Evolutionary conservation across 2,113 vertebrate genomes (phyloP), one percentile per base, ranked within the genome.

Genomic region (Mola mola): DNA sequence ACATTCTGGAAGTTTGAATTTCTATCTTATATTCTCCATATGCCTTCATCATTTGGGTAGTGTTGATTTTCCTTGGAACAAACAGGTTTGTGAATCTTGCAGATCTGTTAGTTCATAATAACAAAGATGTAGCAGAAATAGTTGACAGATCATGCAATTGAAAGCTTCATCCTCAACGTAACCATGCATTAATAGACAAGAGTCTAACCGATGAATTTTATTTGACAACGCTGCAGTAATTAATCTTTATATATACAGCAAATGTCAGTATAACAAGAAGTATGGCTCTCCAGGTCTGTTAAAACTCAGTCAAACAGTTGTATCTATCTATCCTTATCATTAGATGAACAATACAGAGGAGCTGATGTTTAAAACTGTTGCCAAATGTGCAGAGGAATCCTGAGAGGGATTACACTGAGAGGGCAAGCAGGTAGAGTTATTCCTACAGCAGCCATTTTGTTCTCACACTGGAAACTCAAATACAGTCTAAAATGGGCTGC

Each of bases 301-400:
- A 56, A 44, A 46, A 43, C 59, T 55, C 61, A 38, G 49, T 80
- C 50, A 58, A 44, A 38, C 68, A 15, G 78, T 52, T 25, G 61
- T 53, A 17, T 46, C 59, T 67, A 69, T 80, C 81, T 78, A 78
- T 52, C 50, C 34, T 47, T 17, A 66, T 62, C 16, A 15, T 72
- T 70, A 72, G 55, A 42, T 9, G 57, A 31, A 42, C 13, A 50
- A 29, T 15, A 48, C 19, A 25, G 51, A 28, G 20, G 51, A 64
- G 51, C 36, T 24, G 42, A 26, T 33, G 60, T 58, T 74, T 21
- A 40, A 33, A 9, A 58, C 65, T 46, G 43, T 5, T 64, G 50
- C 60, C 61, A 76, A 44, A 66, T 49, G 31, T 48, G 19, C 53
- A 48, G 31, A 26, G 4, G 20, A 65, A 50, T 21, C 37, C 47